phyloP scores from a whole-genome alignment of 2,113 vertebrate genomes.

The Pteronura brasiliensis region DNA sequence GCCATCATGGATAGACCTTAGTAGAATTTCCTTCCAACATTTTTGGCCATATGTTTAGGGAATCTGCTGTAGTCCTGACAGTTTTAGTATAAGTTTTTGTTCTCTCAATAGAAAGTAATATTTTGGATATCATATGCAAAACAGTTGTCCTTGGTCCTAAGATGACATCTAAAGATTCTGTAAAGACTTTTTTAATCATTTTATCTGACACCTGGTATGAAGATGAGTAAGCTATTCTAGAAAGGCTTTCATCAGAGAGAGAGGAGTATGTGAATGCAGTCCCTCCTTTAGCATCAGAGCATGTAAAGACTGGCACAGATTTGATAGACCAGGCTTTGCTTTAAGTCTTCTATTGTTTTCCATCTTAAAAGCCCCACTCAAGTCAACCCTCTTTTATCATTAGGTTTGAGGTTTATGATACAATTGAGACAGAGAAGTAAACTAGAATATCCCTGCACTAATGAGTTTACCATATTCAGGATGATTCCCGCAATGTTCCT shows the following conservation, averaged over 20 bases:
- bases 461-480: not conserved
- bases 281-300: accelerated
- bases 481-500: not conserved
- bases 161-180: not conserved
- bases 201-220: not conserved
- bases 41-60: not conserved
- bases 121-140: not conserved
- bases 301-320: not conserved
- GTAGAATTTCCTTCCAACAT: not conserved
- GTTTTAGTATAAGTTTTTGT: not conserved
- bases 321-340: not conserved
- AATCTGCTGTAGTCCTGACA: not conserved
- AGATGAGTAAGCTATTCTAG: not conserved
- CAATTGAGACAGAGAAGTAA: not conserved
- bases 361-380: not conserved
- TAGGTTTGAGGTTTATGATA: not conserved
- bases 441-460: not conserved
- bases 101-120: not conserved
- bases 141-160: not conserved
- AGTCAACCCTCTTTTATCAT: not conserved
- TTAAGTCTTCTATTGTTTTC: not conserved
- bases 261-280: accelerated
- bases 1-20: not conserved
- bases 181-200: not conserved
- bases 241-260: not conserved